Conservation (phyloP, 2,113 vertebrate species). For the Bostrychus sinensis region DNA sequence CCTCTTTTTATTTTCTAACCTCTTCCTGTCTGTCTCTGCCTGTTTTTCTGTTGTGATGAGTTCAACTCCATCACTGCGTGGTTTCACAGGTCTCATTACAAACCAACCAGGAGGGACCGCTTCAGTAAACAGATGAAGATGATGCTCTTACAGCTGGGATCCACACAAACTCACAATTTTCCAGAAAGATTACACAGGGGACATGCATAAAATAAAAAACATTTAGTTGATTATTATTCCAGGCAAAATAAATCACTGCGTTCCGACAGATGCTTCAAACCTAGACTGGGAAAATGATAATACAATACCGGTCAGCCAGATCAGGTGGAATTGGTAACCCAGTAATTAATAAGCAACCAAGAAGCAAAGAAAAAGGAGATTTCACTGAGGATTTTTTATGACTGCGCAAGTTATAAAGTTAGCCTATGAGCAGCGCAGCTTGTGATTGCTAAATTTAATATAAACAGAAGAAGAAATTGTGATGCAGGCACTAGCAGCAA, state of each 20-base stretch:
- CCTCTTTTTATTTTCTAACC: conserved; percentile 5
- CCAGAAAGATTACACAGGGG: conserved; percentile 61
- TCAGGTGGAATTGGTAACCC: too few species aligned
- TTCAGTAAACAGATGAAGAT: conserved; percentile 70
- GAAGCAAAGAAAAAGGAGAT: too few species aligned
- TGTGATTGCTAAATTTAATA: too few species aligned
- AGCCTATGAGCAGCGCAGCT: too few species aligned
- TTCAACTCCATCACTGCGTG: conserved; percentile 57
- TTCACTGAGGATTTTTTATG: too few species aligned
- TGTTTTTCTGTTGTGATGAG: conserved; percentile 29
- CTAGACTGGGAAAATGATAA: too few species aligned
- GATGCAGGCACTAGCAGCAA: too few species aligned
- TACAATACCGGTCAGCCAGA: conserved; percentile 35
- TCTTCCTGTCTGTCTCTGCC: not conserved
- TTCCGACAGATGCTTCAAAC: conserved; percentile 46
- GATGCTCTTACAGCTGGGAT: conserved; percentile 21
- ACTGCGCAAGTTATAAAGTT: too few species aligned
- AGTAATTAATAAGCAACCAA: too few species aligned
- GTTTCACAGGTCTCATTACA: conserved; percentile 70
- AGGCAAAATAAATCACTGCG: conserved; percentile 62
- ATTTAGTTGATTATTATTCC: conserved; percentile 69
- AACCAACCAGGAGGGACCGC: conserved; percentile 53
- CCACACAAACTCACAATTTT: conserved; percentile 51
- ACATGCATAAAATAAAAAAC: conserved; percentile 61
- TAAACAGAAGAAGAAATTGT: too few species aligned